These are phyloP conservation scores for Watsonalla cultraria DNA, from an alignment of 2,888 invertebrate genomes.

Conservation along the genomic window DNA sequence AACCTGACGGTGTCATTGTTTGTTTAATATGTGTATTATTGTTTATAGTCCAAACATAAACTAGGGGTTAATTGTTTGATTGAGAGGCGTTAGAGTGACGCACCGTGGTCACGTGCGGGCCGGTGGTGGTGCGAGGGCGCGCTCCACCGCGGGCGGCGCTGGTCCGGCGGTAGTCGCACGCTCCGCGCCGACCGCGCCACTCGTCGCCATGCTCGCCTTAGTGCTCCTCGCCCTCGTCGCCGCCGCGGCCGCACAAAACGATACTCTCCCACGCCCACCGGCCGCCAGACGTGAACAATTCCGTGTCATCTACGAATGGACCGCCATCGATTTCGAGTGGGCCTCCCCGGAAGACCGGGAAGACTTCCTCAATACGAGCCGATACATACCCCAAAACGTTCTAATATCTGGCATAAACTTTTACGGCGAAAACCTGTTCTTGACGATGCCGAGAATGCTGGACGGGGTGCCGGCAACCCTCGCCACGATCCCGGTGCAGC, in stretches of 20 bases:
- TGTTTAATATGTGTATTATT: constrained; percentile 14
- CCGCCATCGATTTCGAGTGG: constrained; percentile 84
- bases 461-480: constrained; percentile 85
- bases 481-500: constrained; percentile 74
- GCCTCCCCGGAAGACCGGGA: constrained; percentile 75
- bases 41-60: constrained; percentile 24
- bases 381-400: constrained; percentile 83
- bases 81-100: constrained; percentile 33
- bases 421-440: constrained; percentile 82
- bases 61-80: constrained; percentile 39
- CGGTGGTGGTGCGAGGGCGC: constrained; percentile 21
- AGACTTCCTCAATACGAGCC: constrained; percentile 73
- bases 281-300: constrained; percentile 76
- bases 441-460: constrained; percentile 84
- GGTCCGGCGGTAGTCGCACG: constrained; percentile 54
- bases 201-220: constrained; percentile 55
- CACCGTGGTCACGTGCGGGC: constrained; percentile 44
- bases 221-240: constrained; percentile 49
- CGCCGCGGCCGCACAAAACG: constrained; percentile 63
- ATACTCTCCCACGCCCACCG: constrained; percentile 44
- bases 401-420: constrained; percentile 83
- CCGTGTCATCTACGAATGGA: constrained; percentile 86
- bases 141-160: constrained; percentile 21
- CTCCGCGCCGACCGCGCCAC: constrained; percentile 56
- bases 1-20: neutral